These are phyloP conservation scores for Coregonus suidteri DNA, from an alignment of 2,797 vertebrate genomes.

Conservation along the genomic window DNA sequence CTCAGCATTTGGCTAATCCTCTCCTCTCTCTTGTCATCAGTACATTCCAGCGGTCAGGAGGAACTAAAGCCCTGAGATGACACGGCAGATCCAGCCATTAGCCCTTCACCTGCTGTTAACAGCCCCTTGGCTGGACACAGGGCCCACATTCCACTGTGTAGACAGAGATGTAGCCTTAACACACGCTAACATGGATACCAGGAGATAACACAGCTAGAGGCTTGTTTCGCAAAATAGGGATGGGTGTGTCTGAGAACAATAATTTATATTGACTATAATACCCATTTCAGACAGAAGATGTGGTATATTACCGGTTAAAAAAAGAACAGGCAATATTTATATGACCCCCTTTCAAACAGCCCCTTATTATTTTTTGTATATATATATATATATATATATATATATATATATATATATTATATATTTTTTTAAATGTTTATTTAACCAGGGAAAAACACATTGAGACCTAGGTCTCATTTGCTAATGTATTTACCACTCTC, in stretches of 20 bases:
- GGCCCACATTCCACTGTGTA: slow-evolving; percentile 84
- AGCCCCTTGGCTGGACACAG: slow-evolving; percentile 89
- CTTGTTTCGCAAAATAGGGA: slow-evolving; percentile 27
- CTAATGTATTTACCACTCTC: too few relatives aligned
- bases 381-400: too few relatives aligned
- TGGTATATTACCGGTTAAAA: too few relatives aligned
- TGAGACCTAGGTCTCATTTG: too few relatives aligned
- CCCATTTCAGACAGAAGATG: too few relatives aligned
- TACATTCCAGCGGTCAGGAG: slow-evolving; percentile 93
- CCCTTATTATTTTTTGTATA: too few relatives aligned
- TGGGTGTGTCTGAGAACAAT: background rate
- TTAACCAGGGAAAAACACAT: too few relatives aligned
- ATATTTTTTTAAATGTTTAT: too few relatives aligned
- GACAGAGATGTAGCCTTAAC: slow-evolving; percentile 74
- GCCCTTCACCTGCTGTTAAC: slow-evolving; percentile 91
- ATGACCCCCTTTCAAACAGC: too few relatives aligned
- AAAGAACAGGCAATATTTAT: too few relatives aligned
- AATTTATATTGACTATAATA: background rate
- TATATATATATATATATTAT: too few relatives aligned
- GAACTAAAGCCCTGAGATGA: slow-evolving; percentile 88
- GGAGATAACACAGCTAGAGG: slow-evolving; percentile 37
- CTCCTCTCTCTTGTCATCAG: slow-evolving; percentile 88
- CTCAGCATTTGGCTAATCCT: slow-evolving; percentile 11
- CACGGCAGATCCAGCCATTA: slow-evolving; percentile 91
- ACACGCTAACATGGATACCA: slow-evolving; percentile 60